These are phyloP conservation scores for Dicyrtomina minuta DNA, from an alignment of 2,888 invertebrate genomes.

Conservation along the genomic window DNA sequence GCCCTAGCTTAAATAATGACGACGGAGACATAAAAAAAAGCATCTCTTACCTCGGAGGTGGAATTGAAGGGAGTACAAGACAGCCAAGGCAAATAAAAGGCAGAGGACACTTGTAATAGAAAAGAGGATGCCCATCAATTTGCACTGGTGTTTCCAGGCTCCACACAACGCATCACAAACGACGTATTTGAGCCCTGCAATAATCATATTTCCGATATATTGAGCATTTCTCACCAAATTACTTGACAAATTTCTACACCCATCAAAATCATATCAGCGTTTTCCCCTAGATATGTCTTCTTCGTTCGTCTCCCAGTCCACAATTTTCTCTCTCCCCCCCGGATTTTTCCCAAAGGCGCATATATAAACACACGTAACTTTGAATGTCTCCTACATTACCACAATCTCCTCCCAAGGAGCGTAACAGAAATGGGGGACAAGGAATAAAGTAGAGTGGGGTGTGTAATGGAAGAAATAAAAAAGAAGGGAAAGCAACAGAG, in stretches of 20 bases:
- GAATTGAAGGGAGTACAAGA: conserved; percentile 54
- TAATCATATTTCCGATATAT: conserved; percentile 16
- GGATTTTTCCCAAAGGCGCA: background rate
- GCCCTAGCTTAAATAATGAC: background rate
- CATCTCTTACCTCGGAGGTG: conserved; percentile 51
- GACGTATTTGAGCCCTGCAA: conserved; percentile 52
- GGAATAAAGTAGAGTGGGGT: too few species aligned
- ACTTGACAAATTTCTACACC: background rate
- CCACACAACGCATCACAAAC: conserved; percentile 54
- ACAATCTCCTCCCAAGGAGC: too few species aligned
- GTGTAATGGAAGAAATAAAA: too few species aligned
- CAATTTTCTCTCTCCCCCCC: background rate
- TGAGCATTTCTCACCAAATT: conserved; percentile 5
- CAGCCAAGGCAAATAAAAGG: conserved; percentile 52
- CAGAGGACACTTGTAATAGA: conserved; percentile 54
- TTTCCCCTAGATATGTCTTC: background rate
- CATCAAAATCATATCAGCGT: conserved; percentile 20
- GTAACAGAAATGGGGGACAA: too few species aligned
- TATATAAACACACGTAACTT: background rate
- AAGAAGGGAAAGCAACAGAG: too few species aligned
- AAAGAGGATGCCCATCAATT: conserved; percentile 54
- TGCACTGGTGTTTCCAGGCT: conserved; percentile 54
- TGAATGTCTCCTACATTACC: too few species aligned
- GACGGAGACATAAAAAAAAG: conserved; percentile 5
- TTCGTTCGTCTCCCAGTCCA: too few species aligned